Percentiles rank a stretch among this genome's conserved stretches.
These are phyloP conservation scores for Acleris sparsana DNA, from an alignment of 2,888 invertebrate genomes.

Conservation along the genomic window DNA sequence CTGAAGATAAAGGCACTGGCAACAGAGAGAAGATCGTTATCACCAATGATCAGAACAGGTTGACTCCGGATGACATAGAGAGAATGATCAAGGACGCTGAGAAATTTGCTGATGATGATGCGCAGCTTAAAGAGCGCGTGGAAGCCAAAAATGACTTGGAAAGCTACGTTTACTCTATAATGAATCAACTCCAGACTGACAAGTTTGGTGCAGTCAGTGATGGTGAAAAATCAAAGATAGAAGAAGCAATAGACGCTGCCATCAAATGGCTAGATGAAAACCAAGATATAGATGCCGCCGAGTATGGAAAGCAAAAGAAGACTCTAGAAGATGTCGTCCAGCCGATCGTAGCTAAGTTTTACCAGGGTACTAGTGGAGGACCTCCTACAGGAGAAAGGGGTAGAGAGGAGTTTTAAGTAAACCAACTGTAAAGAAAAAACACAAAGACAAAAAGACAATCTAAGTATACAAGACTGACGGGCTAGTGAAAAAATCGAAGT, in stretches of 20 bases:
- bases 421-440: no score
- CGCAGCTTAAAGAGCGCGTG: constrained; percentile 96
- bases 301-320: constrained; percentile 97
- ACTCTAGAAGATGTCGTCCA: constrained; percentile 97
- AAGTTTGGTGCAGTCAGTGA: constrained; percentile 86
- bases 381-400: no score
- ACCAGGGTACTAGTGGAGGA: no score
- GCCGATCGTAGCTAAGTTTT: constrained; percentile 32
- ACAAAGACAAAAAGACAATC: no score
- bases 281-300: constrained; percentile 94
- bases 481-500: no score
- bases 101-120: constrained; percentile 99
- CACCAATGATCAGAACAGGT: constrained; percentile 98
- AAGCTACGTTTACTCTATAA: constrained; percentile 97
- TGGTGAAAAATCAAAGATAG: constrained; percentile 87
- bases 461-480: no score
- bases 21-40: constrained; percentile 99
- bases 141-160: constrained; percentile 98
- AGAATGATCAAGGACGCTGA: constrained; percentile 99
- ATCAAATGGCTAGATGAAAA: constrained; percentile 99
- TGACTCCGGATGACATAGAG: constrained; percentile 99
- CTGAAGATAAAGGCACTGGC: constrained; percentile 99
- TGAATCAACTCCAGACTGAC: constrained; percentile 91
- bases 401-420: no score
- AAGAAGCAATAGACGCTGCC: constrained; percentile 96